A percentile compares a stretch with the other conserved stretches of the same genome.
Conservation (phyloP, 1,140 invertebrate species). For the Heliconius hermathena region DNA sequence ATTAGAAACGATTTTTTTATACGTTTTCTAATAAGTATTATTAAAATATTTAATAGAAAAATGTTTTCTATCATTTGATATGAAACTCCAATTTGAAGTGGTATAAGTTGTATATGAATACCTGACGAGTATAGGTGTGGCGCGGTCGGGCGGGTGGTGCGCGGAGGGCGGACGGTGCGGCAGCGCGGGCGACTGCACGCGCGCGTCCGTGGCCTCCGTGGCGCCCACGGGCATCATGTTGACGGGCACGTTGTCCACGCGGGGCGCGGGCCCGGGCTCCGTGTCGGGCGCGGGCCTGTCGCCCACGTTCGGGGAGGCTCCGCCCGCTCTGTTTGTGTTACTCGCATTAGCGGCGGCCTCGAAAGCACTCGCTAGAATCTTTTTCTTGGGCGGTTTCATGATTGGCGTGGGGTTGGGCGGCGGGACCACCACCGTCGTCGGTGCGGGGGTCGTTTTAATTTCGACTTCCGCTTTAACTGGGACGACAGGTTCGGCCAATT, state of each 20-base stretch:
- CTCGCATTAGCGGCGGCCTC: constrained; percentile 47
- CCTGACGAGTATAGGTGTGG: constrained; percentile 69
- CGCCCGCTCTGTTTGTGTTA: constrained; percentile 34
- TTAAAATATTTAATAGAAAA: no score
- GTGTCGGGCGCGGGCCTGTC: constrained; percentile 32
- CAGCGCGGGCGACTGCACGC: constrained; percentile 73
- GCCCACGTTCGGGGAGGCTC: constrained; percentile 26
- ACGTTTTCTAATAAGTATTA: no score
- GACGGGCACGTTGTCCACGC: constrained; percentile 57
- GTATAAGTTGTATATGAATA: background rate
- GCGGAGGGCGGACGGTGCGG: constrained; percentile 65
- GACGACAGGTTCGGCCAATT: constrained; percentile 47
- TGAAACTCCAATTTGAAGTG: no score
- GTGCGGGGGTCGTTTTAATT: constrained; percentile 21
- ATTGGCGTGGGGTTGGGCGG: constrained; percentile 54
- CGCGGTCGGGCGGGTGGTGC: constrained; percentile 62
- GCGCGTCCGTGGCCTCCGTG: constrained; percentile 67
- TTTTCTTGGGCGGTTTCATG: constrained; percentile 77
- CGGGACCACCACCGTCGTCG: constrained; percentile 28
- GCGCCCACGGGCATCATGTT: constrained; percentile 61
- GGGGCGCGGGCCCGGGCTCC: constrained; percentile 41
- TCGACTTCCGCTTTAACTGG: constrained; percentile 42
- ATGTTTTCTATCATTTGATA: no score
- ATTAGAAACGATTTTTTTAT: no score
- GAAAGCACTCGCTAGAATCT: constrained; percentile 68